Conservation (phyloP, 2,113 vertebrate species). For the Chionis minor region DNA sequence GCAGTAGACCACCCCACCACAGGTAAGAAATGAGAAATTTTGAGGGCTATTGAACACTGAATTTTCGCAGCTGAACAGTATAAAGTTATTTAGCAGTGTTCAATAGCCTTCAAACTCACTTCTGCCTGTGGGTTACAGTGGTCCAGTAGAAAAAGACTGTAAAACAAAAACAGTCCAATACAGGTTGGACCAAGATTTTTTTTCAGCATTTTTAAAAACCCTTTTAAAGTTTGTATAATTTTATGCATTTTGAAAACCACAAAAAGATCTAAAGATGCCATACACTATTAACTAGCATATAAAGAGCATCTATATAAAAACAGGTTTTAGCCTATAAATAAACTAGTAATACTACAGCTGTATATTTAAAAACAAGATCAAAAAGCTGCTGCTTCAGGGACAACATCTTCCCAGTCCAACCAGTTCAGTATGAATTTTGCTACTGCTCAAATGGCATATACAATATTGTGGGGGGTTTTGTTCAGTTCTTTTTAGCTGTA, state of each 20-base stretch:
- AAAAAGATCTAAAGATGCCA: background rate
- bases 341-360: background rate
- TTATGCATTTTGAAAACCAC: background rate
- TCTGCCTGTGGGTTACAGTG: background rate
- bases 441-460: background rate
- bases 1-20: constrained; percentile 67
- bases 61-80: constrained; percentile 64
- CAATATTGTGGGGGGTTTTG: background rate
- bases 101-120: constrained; percentile 44
- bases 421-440: background rate
- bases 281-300: background rate
- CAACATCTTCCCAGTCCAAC: background rate
- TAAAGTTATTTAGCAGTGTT: constrained; percentile 47
- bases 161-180: background rate
- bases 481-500: background rate
- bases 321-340: background rate
- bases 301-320: background rate
- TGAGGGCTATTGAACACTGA: constrained; percentile 78
- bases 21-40: constrained; percentile 82
- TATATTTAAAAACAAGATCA: background rate
- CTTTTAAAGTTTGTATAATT: background rate
- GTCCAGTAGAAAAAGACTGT: background rate
- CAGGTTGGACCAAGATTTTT: background rate
- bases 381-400: background rate
- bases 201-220: background rate